Evolutionary conservation across 2,113 vertebrate species (phyloP), one percentile per base, ranked within the genome.

Genomic region (Leiothrix lutea): DNA sequence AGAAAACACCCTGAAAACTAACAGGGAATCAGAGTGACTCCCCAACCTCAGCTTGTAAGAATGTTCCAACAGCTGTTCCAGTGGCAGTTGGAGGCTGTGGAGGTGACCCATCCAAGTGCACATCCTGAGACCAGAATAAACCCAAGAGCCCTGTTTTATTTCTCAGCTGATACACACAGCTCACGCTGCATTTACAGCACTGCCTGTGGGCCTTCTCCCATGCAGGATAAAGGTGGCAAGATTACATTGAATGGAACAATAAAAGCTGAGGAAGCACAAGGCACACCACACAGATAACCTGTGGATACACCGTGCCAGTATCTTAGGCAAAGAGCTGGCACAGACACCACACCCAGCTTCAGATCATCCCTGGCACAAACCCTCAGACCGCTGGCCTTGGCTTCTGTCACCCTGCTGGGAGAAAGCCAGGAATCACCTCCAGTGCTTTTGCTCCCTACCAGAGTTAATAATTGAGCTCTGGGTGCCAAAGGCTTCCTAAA

Each of bases 151-250:
- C 54, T 6, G 1, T 7, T 44, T 14, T 21, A 23, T 58, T 33
- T 21, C 83, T 28, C 44, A 73, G 4, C 53, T 29, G 24, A 36
- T 6, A 2, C 0, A 35, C 23, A 64, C 3, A 44, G 74, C 40
- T 73, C 20, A 6, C 0, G 0, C 11, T 20, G 58, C 45, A 29
- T 8, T 48, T 12, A 17, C 5, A 53, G 66, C 36, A 17, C 3
- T 3, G 11, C 44, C 25, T 0, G 3, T 4, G 33, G 15, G 54
- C 36, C 36, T 74, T 12, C 12, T 58, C 69, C 47, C 51, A 25
- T 23, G 21, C 16, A 44, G 40, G 14, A 35, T 33, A 33, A 24
- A 62, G 14, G n/a, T 13, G 11, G 26, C 38, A 79, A 28, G 31
- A n/a, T 61, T 23, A 4, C 57, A 28, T 13, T 48, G 18, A 24